Evolutionary conservation across 92 coral and sea anemone species (phyloP).

Genomic region (Epizoanthus ramosus): DNA sequence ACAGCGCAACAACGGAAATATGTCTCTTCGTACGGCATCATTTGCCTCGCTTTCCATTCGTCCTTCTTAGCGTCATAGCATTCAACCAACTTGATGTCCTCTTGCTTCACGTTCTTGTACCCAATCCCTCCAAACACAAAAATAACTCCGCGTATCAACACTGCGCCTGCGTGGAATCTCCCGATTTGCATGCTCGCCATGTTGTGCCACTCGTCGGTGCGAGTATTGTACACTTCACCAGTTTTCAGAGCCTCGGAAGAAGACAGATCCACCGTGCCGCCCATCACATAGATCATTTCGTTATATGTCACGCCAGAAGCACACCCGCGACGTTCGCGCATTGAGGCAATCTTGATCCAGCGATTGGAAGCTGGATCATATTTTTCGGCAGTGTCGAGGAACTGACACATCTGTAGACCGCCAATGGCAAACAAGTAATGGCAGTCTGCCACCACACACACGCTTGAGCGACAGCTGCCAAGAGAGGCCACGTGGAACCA

Average conservation of each 20-base stretch:
- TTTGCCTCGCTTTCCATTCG: constrained; percentile 64
- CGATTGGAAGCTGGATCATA: constrained; percentile 67
- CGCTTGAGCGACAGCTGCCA: constrained; percentile 72
- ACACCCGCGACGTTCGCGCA: constrained; percentile 79
- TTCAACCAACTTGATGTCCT: constrained; percentile 66
- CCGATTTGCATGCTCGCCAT: constrained; percentile 80
- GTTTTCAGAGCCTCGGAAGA: constrained; percentile 66
- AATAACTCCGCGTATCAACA: constrained; percentile 64
- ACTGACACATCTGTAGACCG: constrained; percentile 69
- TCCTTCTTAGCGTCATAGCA: constrained; percentile 67
- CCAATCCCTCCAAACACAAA: constrained; percentile 85
- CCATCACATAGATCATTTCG: constrained; percentile 74
- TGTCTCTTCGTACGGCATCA: constrained; percentile 82
- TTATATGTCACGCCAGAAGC: constrained; percentile 64
- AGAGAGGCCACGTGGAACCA: constrained; percentile 67
- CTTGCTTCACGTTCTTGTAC: constrained; percentile 57
- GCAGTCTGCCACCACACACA: constrained; percentile 69
- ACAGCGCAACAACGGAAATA: constrained; percentile 74
- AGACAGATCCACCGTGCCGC: constrained; percentile 86
- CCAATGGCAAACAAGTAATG: constrained; percentile 75
- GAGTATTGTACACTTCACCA: constrained; percentile 71
- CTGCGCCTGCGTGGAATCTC: constrained; percentile 87
- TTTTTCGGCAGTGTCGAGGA: constrained; percentile 63
- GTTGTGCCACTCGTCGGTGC: constrained; percentile 71
- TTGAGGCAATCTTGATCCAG: constrained; percentile 77